Conservation (phyloP, 64 coral and sea anemone genomes). For the Astreopora myriophthalma region DNA sequence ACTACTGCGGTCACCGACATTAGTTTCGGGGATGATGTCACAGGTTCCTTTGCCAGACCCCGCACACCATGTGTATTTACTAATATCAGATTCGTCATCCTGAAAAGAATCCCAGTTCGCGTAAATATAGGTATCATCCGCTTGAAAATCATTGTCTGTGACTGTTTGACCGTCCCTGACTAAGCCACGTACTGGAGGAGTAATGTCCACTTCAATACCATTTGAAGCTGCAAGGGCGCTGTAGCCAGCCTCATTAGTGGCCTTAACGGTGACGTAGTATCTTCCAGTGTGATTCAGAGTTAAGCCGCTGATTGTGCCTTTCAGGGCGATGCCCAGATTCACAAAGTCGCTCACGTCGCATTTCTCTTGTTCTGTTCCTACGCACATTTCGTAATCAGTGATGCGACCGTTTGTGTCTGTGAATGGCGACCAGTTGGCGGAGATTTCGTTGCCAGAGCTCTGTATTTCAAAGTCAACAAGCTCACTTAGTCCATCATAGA, state of each 20-base stretch:
- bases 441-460: constrained; percentile 38
- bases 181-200: constrained; percentile 52
- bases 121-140: constrained; percentile 62
- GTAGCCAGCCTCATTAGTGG: constrained; percentile 78
- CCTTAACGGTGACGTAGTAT: constrained; percentile 86
- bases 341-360: constrained; percentile 56
- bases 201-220: constrained; percentile 74
- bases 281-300: constrained; percentile 67
- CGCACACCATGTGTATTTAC: constrained; percentile 81
- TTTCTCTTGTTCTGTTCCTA: constrained; percentile 44
- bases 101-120: constrained; percentile 90
- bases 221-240: constrained; percentile 67
- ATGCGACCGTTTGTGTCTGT: constrained; percentile 34
- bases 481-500: constrained; percentile 35
- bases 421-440: constrained; percentile 80
- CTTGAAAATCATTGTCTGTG: constrained; percentile 82
- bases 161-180: constrained; percentile 68
- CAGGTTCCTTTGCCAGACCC: constrained; percentile 75
- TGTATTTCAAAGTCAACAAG: constrained; percentile 40
- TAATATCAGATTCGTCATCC: constrained; percentile 79
- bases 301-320: constrained; percentile 57
- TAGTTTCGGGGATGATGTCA: constrained; percentile 70
- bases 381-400: constrained; percentile 59
- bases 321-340: constrained; percentile 5
- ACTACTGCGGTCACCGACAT: constrained; percentile 28